Evolutionary conservation across 2,888 invertebrate species (phyloP).

Genomic region (Cephonodes hylas): DNA sequence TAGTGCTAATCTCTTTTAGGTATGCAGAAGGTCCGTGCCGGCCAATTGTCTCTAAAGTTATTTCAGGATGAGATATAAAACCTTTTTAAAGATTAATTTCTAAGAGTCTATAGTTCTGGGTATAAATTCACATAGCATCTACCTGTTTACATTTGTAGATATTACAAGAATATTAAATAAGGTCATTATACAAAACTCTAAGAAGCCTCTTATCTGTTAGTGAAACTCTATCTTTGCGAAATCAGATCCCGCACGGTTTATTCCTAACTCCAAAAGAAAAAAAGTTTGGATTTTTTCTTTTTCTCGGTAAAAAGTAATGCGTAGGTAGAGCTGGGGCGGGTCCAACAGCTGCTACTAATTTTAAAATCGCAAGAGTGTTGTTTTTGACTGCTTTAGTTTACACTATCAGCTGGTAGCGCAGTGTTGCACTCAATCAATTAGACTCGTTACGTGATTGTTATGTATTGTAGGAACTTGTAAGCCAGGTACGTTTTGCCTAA

Average conservation of each 20-base stretch:
- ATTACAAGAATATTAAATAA: not conserved
- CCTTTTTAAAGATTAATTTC: no score
- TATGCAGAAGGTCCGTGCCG: no score
- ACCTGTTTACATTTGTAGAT: no score
- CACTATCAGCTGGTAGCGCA: not conserved
- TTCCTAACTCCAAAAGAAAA: constrained; percentile 49
- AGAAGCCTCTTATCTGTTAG: constrained; percentile 62
- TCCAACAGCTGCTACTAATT: constrained; percentile 62
- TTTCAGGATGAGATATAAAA: no score
- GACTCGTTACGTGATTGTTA: no score
- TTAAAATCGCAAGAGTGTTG: constrained; percentile 54
- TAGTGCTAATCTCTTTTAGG: no score
- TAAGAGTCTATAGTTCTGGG: no score
- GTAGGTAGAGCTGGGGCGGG: constrained; percentile 51
- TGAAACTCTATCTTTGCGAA: constrained; percentile 75
- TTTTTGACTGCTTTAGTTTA: constrained; percentile 19
- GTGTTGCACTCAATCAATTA: not conserved
- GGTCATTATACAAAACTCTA: constrained; percentile 72
- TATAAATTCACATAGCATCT: not conserved
- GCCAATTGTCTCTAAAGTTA: no score
- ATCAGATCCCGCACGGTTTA: constrained; percentile 62
- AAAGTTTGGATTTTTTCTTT: constrained; percentile 47
- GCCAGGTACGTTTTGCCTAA: no score
- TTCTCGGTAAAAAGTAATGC: constrained; percentile 60
- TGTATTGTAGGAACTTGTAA: no score